Evolutionary conservation across 1,140 invertebrate species (phyloP), one percentile per base, ranked within the genome.

Genomic region (Tribolium madens): DNA sequence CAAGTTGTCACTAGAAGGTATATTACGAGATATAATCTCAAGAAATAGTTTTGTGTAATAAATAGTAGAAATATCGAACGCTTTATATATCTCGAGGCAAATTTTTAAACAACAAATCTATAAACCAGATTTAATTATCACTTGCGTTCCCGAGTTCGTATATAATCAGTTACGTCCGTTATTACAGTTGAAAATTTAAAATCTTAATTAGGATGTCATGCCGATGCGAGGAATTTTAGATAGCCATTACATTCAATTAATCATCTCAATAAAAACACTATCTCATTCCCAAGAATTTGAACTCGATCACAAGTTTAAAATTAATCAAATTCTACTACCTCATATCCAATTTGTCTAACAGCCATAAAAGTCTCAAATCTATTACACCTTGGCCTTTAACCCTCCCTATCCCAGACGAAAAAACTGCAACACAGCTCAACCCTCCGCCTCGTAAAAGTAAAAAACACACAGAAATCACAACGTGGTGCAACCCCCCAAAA

Each of bases 381-480:
- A 57, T 21, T 21, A 57, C 52, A 57, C 52, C 52, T 57, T 64
- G 13, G 48, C 70, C 75, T 52, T 75, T 13, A 18, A 46, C 73
- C 73, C 73, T 75, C 36, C 48, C 9, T 10, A 21, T 15, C 46
- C 21, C 10, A 42, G 17, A 53, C 17, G 13, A 26, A 50, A 73
- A 73, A 47, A 18, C 26, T 33, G 47, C 48, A 17, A 36, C 21
- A 33, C 31, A 26, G 50, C 53, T 42, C 26, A 10, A 14, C 73
- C 26, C 52, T 31, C n/a, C 17, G 48, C 12, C 52, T 74, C 72
- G 17, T 57, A 18, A 33, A 69, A 69, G 14, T 42, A 68, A 75
- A 18, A 14, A 53, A 76, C 70, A 64, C 75, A 76, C 21, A 26
- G 75, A 76, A 76, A 72, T 76, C 75, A 76, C 31, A 76, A 57